phyloP scores from a whole-genome alignment of 2,113 vertebrate species.

The Solenodon paradoxus region DNA sequence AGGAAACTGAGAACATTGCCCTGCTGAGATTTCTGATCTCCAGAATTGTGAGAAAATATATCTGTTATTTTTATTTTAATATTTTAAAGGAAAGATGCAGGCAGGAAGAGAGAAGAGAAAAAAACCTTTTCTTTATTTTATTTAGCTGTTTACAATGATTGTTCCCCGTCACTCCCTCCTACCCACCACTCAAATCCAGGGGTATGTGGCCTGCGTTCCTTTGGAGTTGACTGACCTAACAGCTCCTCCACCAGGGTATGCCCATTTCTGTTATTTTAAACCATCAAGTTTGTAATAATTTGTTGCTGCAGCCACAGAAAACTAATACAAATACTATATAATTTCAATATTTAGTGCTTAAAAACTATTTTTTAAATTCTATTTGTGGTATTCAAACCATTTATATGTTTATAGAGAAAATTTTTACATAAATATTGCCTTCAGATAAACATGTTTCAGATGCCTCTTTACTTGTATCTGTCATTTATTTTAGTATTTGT shows the following conservation, averaged over 20 bases:
- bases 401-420: neutral
- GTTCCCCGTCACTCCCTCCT: no score
- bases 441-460: neutral
- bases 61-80: no score
- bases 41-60: neutral
- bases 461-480: neutral
- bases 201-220: no score
- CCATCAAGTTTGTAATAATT: neutral
- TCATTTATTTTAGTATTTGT: conserved; percentile 34
- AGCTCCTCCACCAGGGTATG: no score
- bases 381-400: conserved; percentile 22
- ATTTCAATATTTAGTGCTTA: neutral
- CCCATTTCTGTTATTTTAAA: neutral
- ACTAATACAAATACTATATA: neutral
- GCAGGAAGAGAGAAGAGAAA: no score
- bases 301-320: neutral
- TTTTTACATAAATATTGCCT: neutral
- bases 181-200: no score
- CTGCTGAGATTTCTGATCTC: neutral
- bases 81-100: no score
- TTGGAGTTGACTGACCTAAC: no score
- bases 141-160: no score
- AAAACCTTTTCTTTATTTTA: no score
- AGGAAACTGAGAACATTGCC: neutral
- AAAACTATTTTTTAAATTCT: conserved; percentile 3